Conservation (phyloP, 30 jellyfish, hydroid and myxozoan genomes). For the Turritopsis rubra region DNA sequence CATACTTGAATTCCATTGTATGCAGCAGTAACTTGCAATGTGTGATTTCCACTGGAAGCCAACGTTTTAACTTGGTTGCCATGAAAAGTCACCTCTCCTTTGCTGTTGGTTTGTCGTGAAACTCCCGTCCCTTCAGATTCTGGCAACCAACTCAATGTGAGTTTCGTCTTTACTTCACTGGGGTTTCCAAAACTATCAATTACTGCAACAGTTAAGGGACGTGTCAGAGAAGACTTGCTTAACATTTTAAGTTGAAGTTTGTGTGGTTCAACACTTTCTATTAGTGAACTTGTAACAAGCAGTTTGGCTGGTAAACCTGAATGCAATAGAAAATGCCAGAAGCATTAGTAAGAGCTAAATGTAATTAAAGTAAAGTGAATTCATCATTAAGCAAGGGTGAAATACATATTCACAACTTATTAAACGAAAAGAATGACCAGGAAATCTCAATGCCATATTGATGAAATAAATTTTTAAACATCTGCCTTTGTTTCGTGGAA, state of each 20-base stretch:
- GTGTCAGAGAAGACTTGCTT: background rate
- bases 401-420: too few relatives aligned
- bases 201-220: background rate
- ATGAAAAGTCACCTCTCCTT: constrained; percentile 23
- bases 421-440: too few relatives aligned
- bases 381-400: too few relatives aligned
- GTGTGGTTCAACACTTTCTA: background rate
- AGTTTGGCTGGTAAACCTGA: constrained; percentile 14
- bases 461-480: too few relatives aligned
- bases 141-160: constrained; percentile 17
- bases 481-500: too few relatives aligned
- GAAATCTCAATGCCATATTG: too few relatives aligned
- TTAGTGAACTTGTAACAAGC: background rate
- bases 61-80: background rate
- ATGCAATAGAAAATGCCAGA: background rate
- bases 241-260: background rate
- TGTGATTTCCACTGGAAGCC: constrained; percentile 15
- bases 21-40: background rate
- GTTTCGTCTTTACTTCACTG: background rate
- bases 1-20: background rate
- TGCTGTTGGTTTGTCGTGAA: background rate
- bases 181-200: constrained; percentile 5
- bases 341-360: too few relatives aligned
- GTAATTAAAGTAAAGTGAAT: too few relatives aligned
- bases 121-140: background rate